Evolutionary conservation across 2,113 vertebrate species (phyloP).

Genomic region (Caranx melampygus): DNA sequence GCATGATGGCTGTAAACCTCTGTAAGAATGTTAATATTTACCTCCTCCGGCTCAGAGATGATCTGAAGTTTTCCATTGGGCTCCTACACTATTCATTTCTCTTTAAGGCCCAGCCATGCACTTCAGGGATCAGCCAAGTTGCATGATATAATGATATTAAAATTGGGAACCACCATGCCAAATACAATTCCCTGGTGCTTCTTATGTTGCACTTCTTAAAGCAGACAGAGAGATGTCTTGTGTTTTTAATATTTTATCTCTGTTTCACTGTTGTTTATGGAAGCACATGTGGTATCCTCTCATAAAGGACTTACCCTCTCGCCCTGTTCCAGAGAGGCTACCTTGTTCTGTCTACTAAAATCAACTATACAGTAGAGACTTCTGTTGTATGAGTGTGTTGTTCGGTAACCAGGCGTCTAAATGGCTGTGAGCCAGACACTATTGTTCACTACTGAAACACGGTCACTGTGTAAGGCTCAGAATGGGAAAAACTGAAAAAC

Average conservation of each 20-base stretch:
- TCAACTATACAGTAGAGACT: not conserved
- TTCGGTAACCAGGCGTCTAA: not conserved
- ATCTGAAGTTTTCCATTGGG: constrained; percentile 69
- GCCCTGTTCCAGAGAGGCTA: not conserved
- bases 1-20: constrained; percentile 54
- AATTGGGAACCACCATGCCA: constrained; percentile 13
- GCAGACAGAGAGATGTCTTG: not conserved
- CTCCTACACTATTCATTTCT: constrained; percentile 26
- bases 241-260: not conserved
- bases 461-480: constrained; percentile 4
- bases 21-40: constrained; percentile 80
- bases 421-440: not conserved
- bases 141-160: not conserved
- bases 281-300: not conserved
- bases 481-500: not conserved
- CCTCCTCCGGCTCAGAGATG: constrained; percentile 49
- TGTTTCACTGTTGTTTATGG: constrained; percentile 4
- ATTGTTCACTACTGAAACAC: constrained; percentile 4
- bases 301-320: not conserved
- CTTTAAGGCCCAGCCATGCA: constrained; percentile 17
- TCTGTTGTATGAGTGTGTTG: constrained; percentile 16
- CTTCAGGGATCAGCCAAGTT: constrained; percentile 12
- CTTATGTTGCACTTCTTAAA: constrained; percentile 3
- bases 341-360: not conserved
- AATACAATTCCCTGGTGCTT: not conserved